phyloP scores from a whole-genome alignment of 2,113 vertebrate genomes.

The Neotoma lepida region DNA sequence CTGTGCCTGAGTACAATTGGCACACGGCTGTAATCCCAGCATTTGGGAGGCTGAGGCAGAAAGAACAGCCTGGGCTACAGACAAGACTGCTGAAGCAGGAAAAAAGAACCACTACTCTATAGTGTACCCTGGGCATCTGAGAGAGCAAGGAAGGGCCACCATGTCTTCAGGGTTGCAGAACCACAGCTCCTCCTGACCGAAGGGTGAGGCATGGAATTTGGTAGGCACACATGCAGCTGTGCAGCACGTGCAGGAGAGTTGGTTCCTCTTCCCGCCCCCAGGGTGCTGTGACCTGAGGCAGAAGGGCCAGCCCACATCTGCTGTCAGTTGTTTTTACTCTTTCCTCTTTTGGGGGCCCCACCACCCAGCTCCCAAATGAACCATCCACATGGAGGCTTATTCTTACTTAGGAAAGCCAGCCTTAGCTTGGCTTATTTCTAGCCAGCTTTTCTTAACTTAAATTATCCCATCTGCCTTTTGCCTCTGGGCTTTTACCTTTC shows the following conservation, averaged over 20 bases:
- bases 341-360: too few species aligned
- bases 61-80: neutral
- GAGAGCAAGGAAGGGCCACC: neutral
- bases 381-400: too few species aligned
- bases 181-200: neutral
- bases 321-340: too few species aligned
- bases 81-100: neutral
- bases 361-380: too few species aligned
- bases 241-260: rapidly evolving
- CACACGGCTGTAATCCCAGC: neutral
- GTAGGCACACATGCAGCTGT: rapidly evolving
- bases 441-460: too few species aligned
- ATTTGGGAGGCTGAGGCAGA: neutral
- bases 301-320: neutral
- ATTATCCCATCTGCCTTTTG: too few species aligned
- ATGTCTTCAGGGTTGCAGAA: neutral
- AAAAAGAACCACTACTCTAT: neutral
- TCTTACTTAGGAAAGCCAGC: too few species aligned
- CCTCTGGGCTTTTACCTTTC: too few species aligned
- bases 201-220: neutral
- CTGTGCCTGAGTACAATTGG: neutral
- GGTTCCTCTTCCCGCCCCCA: too few species aligned
- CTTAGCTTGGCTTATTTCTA: too few species aligned
- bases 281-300: neutral
- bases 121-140: neutral